Percentiles rank a stretch among this genome's conserved stretches.
Conservation (phyloP, 2,797 vertebrate genomes). For the Coranthus polyacanthus region DNA sequence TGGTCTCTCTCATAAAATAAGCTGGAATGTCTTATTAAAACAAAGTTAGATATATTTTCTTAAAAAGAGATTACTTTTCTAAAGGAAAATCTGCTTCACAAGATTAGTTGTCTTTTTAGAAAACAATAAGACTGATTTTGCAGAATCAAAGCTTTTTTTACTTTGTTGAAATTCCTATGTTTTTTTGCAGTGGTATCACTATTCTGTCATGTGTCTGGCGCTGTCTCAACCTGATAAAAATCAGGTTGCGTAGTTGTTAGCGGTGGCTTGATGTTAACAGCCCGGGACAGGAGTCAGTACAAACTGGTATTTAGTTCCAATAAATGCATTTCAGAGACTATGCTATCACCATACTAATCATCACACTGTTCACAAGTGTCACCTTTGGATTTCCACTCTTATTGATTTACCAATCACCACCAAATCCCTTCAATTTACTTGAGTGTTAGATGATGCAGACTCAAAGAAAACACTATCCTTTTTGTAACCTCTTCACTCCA, state of each 20-base stretch:
- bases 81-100: too few relatives aligned
- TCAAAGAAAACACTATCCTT: slow-evolving; percentile 24
- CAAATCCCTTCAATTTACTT: slow-evolving; percentile 12
- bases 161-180: too few relatives aligned
- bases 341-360: neutral
- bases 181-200: neutral
- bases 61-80: too few relatives aligned
- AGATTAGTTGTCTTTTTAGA: too few relatives aligned
- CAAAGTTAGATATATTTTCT: too few relatives aligned
- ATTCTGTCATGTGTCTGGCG: neutral
- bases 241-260: neutral
- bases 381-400: neutral
- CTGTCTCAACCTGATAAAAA: too few relatives aligned
- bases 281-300: neutral
- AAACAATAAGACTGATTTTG: too few relatives aligned
- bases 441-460: slow-evolving; percentile 15
- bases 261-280: neutral
- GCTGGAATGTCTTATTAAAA: too few relatives aligned
- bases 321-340: slow-evolving; percentile 4
- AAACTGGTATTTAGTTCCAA: neutral
- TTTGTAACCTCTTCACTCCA: slow-evolving; percentile 31
- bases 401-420: slow-evolving; percentile 28
- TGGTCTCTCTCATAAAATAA: too few relatives aligned
- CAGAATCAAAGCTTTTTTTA: too few relatives aligned
- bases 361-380: neutral